phyloP scores from a whole-genome alignment of 2,113 vertebrate species.

The Crotophaga sulcirostris region DNA sequence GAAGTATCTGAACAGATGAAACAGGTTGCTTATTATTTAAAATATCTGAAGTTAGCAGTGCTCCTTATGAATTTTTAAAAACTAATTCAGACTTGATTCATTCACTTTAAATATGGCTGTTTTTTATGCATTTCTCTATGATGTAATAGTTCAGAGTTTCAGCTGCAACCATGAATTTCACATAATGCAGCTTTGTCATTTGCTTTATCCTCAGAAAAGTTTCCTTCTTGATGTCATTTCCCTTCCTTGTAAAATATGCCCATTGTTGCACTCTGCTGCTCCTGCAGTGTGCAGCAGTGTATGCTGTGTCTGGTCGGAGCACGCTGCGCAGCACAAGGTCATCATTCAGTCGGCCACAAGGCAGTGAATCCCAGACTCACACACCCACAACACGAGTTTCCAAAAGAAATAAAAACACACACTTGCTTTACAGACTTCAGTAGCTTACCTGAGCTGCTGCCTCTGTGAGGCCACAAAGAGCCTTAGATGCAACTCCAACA shows the following conservation, averaged over 20 bases:
- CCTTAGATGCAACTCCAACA: slow-evolving; percentile 94
- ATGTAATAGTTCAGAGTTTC: background rate
- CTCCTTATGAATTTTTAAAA: background rate
- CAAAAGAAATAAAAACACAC: background rate
- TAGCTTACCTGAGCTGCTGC: slow-evolving; percentile 92
- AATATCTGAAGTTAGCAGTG: background rate
- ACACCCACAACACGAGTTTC: background rate
- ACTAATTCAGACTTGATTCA: background rate
- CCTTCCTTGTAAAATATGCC: background rate
- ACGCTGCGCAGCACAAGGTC: fast-evolving
- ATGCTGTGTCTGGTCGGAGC: background rate
- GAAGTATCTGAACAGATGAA: background rate
- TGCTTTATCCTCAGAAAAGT: background rate
- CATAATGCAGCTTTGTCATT: background rate
- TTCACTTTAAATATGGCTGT: background rate
- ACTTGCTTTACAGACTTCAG: background rate
- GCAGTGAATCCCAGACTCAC: background rate
- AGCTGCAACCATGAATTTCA: background rate
- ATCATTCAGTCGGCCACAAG: background rate
- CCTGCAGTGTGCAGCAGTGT: background rate
- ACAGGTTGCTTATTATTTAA: background rate
- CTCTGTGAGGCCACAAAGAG: slow-evolving; percentile 95
- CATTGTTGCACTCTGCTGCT: background rate
- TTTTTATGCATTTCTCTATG: background rate
- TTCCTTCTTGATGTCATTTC: background rate